These are phyloP conservation scores for Argya squamiceps DNA, from an alignment of 2,797 vertebrate species.

Conservation along the genomic window DNA sequence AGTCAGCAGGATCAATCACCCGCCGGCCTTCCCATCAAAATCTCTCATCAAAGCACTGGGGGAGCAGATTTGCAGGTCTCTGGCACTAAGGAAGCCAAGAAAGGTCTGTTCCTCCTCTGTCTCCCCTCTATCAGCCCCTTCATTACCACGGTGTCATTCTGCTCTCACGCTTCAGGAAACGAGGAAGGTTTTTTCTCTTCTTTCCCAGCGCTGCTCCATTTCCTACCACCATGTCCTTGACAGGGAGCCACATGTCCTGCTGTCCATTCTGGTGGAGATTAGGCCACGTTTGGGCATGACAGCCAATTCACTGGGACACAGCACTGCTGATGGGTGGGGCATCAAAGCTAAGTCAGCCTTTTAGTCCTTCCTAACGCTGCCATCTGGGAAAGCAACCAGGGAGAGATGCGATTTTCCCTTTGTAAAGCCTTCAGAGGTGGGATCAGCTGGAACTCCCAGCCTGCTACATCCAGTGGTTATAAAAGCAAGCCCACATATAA, in stretches of 20 bases:
- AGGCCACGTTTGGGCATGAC: background rate
- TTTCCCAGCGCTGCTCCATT: background rate
- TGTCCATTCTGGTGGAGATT: rapidly evolving
- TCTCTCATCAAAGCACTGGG: background rate
- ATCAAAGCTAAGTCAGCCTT: slow-evolving; percentile 29
- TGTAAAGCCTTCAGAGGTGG: slow-evolving; percentile 22
- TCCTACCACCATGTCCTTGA: background rate
- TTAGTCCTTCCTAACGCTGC: background rate
- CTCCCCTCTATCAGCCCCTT: background rate
- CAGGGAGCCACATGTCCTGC: background rate
- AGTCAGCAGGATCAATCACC: background rate
- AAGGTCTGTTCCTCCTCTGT: background rate
- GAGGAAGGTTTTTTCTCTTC: background rate
- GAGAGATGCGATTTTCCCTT: slow-evolving; percentile 27
- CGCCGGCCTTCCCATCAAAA: background rate
- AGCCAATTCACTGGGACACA: background rate
- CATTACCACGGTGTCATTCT: rapidly evolving
- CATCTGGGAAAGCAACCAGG: slow-evolving; percentile 35
- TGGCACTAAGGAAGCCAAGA: background rate
- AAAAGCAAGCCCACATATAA: slow-evolving; percentile 58
- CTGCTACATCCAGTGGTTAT: background rate
- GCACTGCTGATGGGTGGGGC: background rate
- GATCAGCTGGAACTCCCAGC: slow-evolving; percentile 23
- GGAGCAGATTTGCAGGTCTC: background rate
- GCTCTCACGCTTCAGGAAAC: background rate